Evolutionary conservation across 2,113 vertebrate species (phyloP).

Genomic region (Hiodon alosoides): DNA sequence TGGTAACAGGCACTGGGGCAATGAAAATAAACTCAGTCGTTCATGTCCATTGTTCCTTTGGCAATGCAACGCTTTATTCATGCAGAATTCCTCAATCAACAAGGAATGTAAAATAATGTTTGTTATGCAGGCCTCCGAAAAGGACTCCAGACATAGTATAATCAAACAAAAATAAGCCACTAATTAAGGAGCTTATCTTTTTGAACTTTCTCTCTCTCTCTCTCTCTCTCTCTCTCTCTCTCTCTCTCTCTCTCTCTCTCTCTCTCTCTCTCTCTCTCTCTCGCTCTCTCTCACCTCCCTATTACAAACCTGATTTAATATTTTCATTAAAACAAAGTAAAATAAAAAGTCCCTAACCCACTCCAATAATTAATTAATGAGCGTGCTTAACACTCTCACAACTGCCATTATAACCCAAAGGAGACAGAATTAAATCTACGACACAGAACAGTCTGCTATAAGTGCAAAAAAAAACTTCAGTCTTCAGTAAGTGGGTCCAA

Average conservation of each 20-base stretch:
- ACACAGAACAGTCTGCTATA: not conserved
- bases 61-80: conserved; percentile 46
- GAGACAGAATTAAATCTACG: not conserved
- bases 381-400: not conserved
- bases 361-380: conserved; percentile 13
- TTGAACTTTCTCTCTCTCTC: conserved; percentile 14
- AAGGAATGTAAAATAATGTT: conserved; percentile 60
- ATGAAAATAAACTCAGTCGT: conserved; percentile 59
- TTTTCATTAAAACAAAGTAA: no score
- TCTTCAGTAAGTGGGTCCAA: no score
- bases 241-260: not conserved
- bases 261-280: no score
- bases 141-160: conserved; percentile 54
- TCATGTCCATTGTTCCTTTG: conserved; percentile 53
- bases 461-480: no score
- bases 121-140: conserved; percentile 45
- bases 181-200: conserved; percentile 48
- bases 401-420: conserved; percentile 1
- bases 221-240: conserved; percentile 29
- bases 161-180: conserved; percentile 62
- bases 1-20: conserved; percentile 55
- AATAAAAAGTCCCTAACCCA: not conserved
- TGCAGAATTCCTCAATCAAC: conserved; percentile 65
- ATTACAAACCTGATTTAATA: no score
- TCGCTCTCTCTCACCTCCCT: no score